A percentile compares a stretch with the other conserved stretches of the same genome.
Conservation (phyloP, 2,113 vertebrate species). For the Osmerus mordax region DNA sequence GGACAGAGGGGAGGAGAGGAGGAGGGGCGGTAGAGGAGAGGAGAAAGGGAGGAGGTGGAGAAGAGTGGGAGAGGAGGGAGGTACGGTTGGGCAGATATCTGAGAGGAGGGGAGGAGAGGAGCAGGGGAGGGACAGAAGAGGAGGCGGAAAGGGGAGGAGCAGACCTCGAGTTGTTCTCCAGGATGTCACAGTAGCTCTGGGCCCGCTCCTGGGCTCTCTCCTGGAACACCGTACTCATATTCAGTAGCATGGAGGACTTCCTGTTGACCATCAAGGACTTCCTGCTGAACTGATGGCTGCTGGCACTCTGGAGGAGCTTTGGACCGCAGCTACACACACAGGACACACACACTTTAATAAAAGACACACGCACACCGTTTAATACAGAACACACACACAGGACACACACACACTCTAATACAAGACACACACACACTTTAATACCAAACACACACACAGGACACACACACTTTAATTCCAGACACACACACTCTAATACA, state of each 20-base stretch:
- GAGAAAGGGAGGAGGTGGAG: too few relatives aligned
- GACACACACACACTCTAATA: too few relatives aligned
- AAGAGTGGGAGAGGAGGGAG: too few relatives aligned
- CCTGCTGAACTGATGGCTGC: conserved; percentile 42
- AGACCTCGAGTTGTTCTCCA: conserved; percentile 67
- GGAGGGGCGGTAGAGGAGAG: too few relatives aligned
- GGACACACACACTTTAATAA: background rate
- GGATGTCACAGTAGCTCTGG: conserved; percentile 57
- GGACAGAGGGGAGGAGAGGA: too few relatives aligned
- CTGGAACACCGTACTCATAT: conserved; percentile 61
- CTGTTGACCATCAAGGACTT: conserved; percentile 51
- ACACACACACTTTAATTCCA: background rate
- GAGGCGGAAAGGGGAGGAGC: background rate
- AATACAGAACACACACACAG: too few relatives aligned
- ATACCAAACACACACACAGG: too few relatives aligned
- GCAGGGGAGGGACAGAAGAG: background rate
- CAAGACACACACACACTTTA: too few relatives aligned
- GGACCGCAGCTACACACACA: conserved; percentile 31
- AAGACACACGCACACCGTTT: background rate
- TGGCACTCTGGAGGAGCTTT: background rate
- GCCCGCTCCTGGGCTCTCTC: conserved; percentile 59
- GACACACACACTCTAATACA: background rate
- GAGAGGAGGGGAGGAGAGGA: background rate
- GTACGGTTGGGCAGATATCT: background rate
- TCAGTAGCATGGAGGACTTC: conserved; percentile 47